Evolutionary conservation across 1,140 invertebrate genomes (phyloP).

Genomic region (Bombus picipes): DNA sequence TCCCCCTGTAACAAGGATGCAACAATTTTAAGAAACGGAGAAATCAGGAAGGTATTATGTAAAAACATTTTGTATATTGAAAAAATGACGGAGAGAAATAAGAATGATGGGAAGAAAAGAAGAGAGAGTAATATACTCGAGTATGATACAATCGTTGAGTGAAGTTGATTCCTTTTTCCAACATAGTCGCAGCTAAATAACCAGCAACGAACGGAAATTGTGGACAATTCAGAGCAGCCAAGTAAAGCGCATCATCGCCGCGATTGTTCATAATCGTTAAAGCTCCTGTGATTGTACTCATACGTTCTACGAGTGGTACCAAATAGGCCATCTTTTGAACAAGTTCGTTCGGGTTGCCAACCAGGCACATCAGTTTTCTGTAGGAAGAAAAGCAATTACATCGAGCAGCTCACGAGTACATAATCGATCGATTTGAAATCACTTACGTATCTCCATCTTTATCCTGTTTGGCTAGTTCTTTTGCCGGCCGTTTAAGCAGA

Average conservation of each 20-base stretch:
- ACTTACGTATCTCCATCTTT: conserved; percentile 76
- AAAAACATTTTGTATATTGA: neutral
- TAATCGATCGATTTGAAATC: neutral
- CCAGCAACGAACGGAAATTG: conserved; percentile 71
- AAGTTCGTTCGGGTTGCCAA: conserved; percentile 69
- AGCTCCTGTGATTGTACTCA: conserved; percentile 62
- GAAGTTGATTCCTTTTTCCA: conserved; percentile 73
- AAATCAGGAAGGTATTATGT: neutral
- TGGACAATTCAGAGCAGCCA: conserved; percentile 74
- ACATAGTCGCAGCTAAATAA: conserved; percentile 72
- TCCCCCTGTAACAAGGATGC: conserved; percentile 65
- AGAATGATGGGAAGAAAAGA: too few species aligned
- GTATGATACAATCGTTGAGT: conserved; percentile 68
- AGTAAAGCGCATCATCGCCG: conserved; percentile 74
- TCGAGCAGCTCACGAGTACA: neutral
- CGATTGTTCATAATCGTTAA: conserved; percentile 68
- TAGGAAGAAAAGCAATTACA: neutral
- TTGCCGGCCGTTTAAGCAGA: conserved; percentile 65
- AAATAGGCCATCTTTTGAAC: conserved; percentile 69
- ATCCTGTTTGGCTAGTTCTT: conserved; percentile 61
- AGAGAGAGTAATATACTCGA: conserved; percentile 32
- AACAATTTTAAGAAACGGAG: neutral
- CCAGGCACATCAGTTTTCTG: conserved; percentile 73
- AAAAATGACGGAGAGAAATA: too few species aligned
- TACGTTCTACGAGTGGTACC: conserved; percentile 72